Percentiles rank a stretch among this genome's conserved stretches.
These are phyloP conservation scores for Polyodon spathula DNA, from an alignment of 2,113 vertebrate genomes.

Conservation along the genomic window DNA sequence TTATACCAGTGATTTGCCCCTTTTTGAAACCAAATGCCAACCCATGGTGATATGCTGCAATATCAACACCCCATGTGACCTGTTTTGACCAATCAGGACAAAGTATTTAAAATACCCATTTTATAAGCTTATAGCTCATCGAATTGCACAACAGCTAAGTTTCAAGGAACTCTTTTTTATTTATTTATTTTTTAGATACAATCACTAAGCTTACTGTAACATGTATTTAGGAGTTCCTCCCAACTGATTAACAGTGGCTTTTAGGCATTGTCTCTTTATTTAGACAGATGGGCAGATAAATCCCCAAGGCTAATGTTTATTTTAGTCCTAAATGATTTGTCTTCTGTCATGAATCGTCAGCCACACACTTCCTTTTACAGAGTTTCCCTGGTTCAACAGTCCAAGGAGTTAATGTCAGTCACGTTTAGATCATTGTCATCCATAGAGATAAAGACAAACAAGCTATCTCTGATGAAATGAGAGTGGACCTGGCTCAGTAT, in stretches of 20 bases:
- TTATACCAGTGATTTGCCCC: no score
- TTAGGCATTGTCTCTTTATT: constrained; percentile 46
- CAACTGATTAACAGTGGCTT: constrained; percentile 54
- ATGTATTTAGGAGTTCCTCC: not conserved
- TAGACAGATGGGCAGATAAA: constrained; percentile 50
- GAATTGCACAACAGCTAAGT: no score
- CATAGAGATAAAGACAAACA: constrained; percentile 15
- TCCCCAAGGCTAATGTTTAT: constrained; percentile 52
- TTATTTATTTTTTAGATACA: not conserved
- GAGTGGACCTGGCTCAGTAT: not conserved
- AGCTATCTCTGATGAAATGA: constrained; percentile 12
- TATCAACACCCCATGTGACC: no score
- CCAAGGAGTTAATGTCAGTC: constrained; percentile 50
- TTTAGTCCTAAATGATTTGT: constrained; percentile 67
- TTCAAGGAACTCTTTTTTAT: not conserved
- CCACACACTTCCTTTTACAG: constrained; percentile 41
- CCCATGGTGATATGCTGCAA: no score
- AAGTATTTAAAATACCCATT: no score
- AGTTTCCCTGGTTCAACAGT: constrained; percentile 34
- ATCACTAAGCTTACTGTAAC: not conserved
- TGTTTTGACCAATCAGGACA: no score
- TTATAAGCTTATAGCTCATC: no score
- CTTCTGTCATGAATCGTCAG: constrained; percentile 44
- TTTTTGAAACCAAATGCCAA: no score
- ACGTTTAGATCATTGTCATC: constrained; percentile 17